Conservation (phyloP, 2,113 vertebrate genomes). For the Phyllopteryx taeniolatus region DNA sequence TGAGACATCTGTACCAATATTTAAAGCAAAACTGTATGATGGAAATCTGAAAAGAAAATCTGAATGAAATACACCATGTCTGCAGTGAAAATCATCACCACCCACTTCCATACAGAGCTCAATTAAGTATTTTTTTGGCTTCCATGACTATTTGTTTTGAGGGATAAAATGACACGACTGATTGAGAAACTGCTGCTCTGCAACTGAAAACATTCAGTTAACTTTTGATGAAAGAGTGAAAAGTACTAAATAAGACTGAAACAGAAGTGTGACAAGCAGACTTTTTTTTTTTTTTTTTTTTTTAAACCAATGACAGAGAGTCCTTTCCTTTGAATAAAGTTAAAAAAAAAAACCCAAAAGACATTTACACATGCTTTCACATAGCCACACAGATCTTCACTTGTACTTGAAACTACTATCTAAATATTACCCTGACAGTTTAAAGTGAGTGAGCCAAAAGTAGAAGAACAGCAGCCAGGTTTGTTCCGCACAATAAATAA, state of each 20-base stretch:
- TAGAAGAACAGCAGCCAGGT: slow-evolving; percentile 23
- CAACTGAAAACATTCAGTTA: slow-evolving; percentile 3
- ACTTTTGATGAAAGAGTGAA: slow-evolving; percentile 15
- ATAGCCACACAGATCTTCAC: slow-evolving; percentile 15
- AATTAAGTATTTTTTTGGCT: background rate
- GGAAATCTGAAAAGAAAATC: background rate
- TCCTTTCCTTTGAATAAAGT: slow-evolving; percentile 48
- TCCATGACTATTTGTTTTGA: slow-evolving; percentile 13
- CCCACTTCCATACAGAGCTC: background rate
- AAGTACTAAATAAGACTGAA: background rate
- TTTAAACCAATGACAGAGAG: slow-evolving; percentile 3
- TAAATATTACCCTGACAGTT: slow-evolving; percentile 13
- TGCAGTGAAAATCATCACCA: background rate
- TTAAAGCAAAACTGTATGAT: slow-evolving; percentile 8
- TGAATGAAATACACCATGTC: background rate
- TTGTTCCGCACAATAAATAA: slow-evolving; percentile 51
- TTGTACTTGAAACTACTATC: slow-evolving; percentile 1
- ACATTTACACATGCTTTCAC: slow-evolving; percentile 23
- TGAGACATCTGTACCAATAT: slow-evolving; percentile 5
- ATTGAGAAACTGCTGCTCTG: slow-evolving; percentile 19
- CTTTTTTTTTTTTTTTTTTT: no score
- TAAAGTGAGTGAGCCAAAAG: slow-evolving; percentile 18
- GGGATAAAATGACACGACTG: background rate
- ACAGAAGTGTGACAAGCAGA: background rate
- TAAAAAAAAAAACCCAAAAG: slow-evolving; percentile 13